A percentile compares a stretch with the other conserved stretches of the same genome.
phyloP scores from a whole-genome alignment of 1,140 invertebrate species.

The Drosophila ficusphila region DNA sequence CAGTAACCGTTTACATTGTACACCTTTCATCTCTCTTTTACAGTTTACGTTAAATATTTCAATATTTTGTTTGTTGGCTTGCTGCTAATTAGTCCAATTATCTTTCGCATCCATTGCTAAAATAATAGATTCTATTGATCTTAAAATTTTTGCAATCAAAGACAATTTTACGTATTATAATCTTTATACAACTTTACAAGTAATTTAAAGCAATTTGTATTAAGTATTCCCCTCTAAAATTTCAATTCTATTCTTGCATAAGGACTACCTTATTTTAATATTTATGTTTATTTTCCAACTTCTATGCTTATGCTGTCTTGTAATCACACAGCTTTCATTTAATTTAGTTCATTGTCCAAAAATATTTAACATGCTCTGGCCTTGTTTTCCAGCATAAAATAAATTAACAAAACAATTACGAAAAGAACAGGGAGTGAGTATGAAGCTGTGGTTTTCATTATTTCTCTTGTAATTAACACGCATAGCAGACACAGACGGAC shows the following conservation, averaged over 20 bases:
- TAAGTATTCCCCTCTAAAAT: too few species aligned
- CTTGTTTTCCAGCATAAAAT: slow-evolving; percentile 62
- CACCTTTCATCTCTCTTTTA: slow-evolving; percentile 2
- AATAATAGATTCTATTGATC: not conserved
- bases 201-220: too few species aligned
- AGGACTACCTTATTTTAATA: not conserved
- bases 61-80: slow-evolving; percentile 51
- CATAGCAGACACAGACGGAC: slow-evolving; percentile 42
- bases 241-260: too few species aligned
- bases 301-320: not conserved
- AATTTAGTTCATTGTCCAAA: slow-evolving; percentile 67
- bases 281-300: not conserved
- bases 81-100: slow-evolving; percentile 60
- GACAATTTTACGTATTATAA: too few species aligned
- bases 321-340: slow-evolving; percentile 36
- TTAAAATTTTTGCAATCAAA: too few species aligned
- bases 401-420: slow-evolving; percentile 78
- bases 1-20: slow-evolving; percentile 36
- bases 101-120: slow-evolving; percentile 7
- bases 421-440: not conserved
- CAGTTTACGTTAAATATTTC: slow-evolving; percentile 54
- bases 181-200: too few species aligned
- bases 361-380: slow-evolving; percentile 62
- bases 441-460: slow-evolving; percentile 58
- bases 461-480: slow-evolving; percentile 71